Evolutionary conservation across 2,113 vertebrate species (phyloP), one percentile per base, ranked within the genome.

Genomic region (Neopipo cinnamomea): DNA sequence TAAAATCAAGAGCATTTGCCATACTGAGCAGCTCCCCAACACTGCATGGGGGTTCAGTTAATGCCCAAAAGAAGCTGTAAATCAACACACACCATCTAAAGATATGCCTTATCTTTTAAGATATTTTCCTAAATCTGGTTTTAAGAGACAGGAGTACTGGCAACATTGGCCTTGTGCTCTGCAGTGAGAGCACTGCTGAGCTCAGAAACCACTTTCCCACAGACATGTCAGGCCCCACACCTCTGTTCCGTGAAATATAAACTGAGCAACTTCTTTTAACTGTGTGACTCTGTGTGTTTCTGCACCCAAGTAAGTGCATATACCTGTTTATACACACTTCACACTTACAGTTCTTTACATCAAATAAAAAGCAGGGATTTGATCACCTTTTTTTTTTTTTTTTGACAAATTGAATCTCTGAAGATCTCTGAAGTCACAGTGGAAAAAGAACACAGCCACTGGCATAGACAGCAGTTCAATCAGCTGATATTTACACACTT

Each of bases 161-260:
- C 46, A 70, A 7, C 0, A 8, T 33, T 37, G 55, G 21, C n/a
- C 53, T 73, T 0, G 0, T 17, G 59, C 39, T 81, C 59, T 84
- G 91, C 89, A 72, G 33, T 0, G 33, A 61, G n/a, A 91, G 70
- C 24, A 5, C 5, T 3, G 12, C 39, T 77, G 53, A 72, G 46
- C 71, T 73, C 68, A 39, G 37, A 86, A 47, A 77, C 8, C 52
- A 7, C 16, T 16, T 85, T 49, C 33, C 33, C 33, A 39, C 7
- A 11, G 12, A n/a, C 3, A 1, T 20, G 42, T 61, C 74, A 56
- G 77, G 52, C 33, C 59, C 9, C 16, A 14, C 6, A 22, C 4
- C 39, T 27, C 75, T 44, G 12, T 25, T 55, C 47, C 8, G 1
- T 52, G 23, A 87, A 85, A 84, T n/a, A 61, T 0, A 66, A 84